These are phyloP conservation scores for Perithous albicinctus DNA, from an alignment of 2,888 invertebrate species.

Conservation along the genomic window DNA sequence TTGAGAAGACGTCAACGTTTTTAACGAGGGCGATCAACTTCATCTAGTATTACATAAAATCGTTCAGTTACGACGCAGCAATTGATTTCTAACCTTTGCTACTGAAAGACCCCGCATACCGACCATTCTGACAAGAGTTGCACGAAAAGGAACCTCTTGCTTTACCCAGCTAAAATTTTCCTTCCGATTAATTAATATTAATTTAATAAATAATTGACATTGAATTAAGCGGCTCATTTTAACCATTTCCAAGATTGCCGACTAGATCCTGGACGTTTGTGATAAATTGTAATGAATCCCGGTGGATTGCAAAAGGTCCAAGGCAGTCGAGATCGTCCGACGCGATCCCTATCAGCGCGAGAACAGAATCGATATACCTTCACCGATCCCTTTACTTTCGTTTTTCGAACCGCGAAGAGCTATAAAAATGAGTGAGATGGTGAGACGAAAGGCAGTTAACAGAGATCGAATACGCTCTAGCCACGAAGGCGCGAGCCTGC, in stretches of 20 bases:
- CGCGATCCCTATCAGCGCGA: constrained; percentile 59
- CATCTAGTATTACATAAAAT: too few relatives aligned
- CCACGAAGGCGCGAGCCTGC: constrained; percentile 48
- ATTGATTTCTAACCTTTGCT: too few relatives aligned
- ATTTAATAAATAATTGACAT: too few relatives aligned
- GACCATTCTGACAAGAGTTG: too few relatives aligned
- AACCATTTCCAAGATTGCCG: constrained; percentile 1
- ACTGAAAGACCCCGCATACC: too few relatives aligned
- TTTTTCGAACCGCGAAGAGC: constrained; percentile 54
- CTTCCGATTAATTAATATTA: too few relatives aligned
- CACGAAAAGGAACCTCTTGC: neutral
- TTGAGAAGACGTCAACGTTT: neutral
- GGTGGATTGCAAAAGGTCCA: constrained; percentile 23
- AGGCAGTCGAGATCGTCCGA: constrained; percentile 46
- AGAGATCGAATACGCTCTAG: constrained; percentile 56
- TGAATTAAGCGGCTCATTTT: too few relatives aligned
- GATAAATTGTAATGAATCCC: constrained; percentile 47
- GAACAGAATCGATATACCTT: constrained; percentile 60
- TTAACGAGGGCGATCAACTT: neutral
- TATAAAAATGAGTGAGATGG: constrained; percentile 65
- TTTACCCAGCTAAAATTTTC: neutral
- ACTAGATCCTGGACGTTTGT: constrained; percentile 12
- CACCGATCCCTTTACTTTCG: constrained; percentile 50
- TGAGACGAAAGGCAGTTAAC: constrained; percentile 59
- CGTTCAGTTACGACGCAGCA: too few relatives aligned